Conservation (phyloP, 2,888 invertebrate species). For the Diarsia dahlii region DNA sequence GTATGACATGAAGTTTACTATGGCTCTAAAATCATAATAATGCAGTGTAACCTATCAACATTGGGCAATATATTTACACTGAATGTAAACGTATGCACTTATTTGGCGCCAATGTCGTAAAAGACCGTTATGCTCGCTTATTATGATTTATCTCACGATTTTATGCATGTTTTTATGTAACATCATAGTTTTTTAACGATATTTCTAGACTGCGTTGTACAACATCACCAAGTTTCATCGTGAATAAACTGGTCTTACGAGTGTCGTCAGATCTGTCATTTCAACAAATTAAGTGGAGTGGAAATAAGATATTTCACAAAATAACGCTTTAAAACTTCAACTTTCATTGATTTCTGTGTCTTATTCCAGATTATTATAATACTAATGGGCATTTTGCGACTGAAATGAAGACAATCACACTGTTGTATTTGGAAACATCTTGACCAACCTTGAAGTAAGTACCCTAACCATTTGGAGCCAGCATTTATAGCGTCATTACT, state of each 20-base stretch:
- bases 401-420: slow-evolving; percentile 85
- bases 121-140: slow-evolving; percentile 85
- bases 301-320: slow-evolving; percentile 72
- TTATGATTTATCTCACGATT: slow-evolving; percentile 62
- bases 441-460: slow-evolving; percentile 90
- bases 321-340: slow-evolving; percentile 44
- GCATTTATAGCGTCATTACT: slow-evolving; percentile 68
- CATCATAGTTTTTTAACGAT: slow-evolving; percentile 53
- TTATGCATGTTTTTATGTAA: slow-evolving; percentile 59
- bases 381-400: slow-evolving; percentile 71
- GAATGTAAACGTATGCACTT: slow-evolving; percentile 89
- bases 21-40: slow-evolving; percentile 44
- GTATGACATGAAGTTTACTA: slow-evolving; percentile 63
- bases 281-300: slow-evolving; percentile 78
- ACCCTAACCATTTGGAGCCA: slow-evolving; percentile 69
- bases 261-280: slow-evolving; percentile 90
- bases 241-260: slow-evolving; percentile 86
- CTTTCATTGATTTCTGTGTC: slow-evolving; percentile 46
- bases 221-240: slow-evolving; percentile 73
- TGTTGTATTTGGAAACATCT: slow-evolving; percentile 86
- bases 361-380: slow-evolving; percentile 78
- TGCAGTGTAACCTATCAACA: slow-evolving; percentile 52
- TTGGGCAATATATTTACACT: slow-evolving; percentile 53
- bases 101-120: slow-evolving; percentile 89
- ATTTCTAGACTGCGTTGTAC: slow-evolving; percentile 60